Base-by-base conservation (phyloP, 2,888 invertebrate species). In the Agapostemon virescens region DNA sequence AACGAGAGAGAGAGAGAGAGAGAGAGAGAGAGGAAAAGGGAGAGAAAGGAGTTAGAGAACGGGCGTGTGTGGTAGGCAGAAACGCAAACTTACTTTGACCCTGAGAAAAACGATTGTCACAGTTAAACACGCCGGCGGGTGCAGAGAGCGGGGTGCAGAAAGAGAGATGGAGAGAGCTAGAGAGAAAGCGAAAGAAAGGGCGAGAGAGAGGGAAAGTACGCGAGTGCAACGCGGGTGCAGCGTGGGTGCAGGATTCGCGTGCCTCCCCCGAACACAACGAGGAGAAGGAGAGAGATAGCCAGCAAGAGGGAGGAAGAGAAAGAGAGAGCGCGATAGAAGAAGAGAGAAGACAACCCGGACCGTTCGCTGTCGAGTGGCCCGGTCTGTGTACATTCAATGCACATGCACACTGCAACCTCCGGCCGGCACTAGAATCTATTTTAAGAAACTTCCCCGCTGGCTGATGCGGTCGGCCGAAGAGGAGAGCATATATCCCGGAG, bases 361-460 rank as follows among this genome's bases (percentile, higher is more conserved):
- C 61, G 63, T 52, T 23, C 52, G 52, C 52, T 42, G 69, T 66
- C 71, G 78, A 77, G 79, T 70, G 63, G 63, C 69, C 23, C 45
- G 45, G 45, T 49, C 30, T 69, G 42, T 61, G 45, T 71, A 67
- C 73, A 67, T 76, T 67, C 64, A n/a, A 66, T 74, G 72, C 76
- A 73, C 80, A 79, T 79, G 82, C 82, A 85, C 81, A 81, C 79
- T n/a, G 79, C 42, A 77, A 86, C 85, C 85, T 84, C 86, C 86
- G 84, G 82, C 52, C 83, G 85, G 74, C 80, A 86, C 88, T 86
- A 88, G 85, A 87, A 87, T 89, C 91, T 91, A 91, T 91, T 91
- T 91, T 89, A 89, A 89, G 91, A 89, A 89, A 86, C 83, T 80
- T 87, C 83, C 87, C 86, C 78, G 84, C 77, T 82, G 85, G 85